These are phyloP conservation scores for Patella ulyssiponensis DNA, from an alignment of 2,888 invertebrate species.

Conservation along the genomic window DNA sequence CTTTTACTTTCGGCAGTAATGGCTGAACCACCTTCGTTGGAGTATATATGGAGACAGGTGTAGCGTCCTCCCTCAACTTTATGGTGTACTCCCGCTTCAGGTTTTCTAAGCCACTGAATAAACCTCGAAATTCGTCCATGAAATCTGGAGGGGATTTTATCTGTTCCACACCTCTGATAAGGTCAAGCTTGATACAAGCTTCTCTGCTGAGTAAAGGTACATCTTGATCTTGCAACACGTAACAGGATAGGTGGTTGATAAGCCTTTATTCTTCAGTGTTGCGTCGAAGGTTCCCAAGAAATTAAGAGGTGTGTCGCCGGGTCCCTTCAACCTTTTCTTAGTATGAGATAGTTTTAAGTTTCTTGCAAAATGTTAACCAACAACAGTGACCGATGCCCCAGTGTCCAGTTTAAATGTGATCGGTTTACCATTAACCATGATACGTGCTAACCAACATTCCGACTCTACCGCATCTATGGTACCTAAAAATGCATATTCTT, in stretches of 20 bases:
- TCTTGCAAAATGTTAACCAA: background rate
- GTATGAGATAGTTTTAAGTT: background rate
- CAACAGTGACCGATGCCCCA: constrained; percentile 35
- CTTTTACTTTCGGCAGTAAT: constrained; percentile 39
- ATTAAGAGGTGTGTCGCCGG: background rate
- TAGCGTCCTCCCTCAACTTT: constrained; percentile 36
- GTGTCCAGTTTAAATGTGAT: constrained; percentile 40
- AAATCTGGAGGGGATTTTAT: background rate
- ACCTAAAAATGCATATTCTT: background rate
- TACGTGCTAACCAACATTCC: constrained; percentile 12
- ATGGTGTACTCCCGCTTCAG: constrained; percentile 12
- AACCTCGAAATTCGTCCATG: background rate
- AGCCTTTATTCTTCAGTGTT: background rate
- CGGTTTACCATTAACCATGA: constrained; percentile 23
- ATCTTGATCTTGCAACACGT: background rate
- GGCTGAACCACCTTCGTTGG: constrained; percentile 63
- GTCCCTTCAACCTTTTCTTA: background rate
- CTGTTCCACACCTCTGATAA: background rate
- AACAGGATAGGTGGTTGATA: background rate
- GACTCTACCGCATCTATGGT: background rate
- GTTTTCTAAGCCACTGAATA: constrained; percentile 21
- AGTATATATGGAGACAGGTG: constrained; percentile 47
- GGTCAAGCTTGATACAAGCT: constrained; percentile 10
- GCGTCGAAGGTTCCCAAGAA: background rate
- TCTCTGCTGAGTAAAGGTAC: background rate